These are phyloP conservation scores for Sinocyclocheilus anshuiensis DNA, from an alignment of 2,113 vertebrate species.

Conservation along the genomic window DNA sequence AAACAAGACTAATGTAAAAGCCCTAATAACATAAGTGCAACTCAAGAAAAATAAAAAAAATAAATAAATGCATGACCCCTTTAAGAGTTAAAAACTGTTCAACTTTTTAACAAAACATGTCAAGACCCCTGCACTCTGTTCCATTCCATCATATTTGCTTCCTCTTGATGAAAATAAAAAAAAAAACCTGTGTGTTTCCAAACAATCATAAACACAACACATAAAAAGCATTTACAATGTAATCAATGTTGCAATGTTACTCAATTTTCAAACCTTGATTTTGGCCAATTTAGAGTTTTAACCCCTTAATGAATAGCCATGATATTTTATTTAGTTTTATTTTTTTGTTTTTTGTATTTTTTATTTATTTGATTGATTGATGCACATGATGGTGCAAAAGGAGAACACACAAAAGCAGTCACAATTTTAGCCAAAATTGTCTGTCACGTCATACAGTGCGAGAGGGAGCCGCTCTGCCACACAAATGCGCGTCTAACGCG, in stretches of 20 bases:
- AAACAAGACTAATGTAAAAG: conserved; percentile 34
- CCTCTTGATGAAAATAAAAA: not conserved
- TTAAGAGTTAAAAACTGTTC: not conserved
- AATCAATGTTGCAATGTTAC: not conserved
- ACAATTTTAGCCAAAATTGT: not conserved
- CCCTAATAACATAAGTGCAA: not conserved
- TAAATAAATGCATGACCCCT: not conserved
- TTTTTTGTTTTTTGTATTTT: not conserved
- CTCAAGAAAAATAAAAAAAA: not conserved
- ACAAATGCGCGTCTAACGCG: no score
- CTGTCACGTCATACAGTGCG: no score
- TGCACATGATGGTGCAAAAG: not conserved
- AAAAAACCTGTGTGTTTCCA: not conserved
- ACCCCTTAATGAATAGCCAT: not conserved
- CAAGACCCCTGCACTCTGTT: not conserved
- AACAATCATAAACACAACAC: not conserved
- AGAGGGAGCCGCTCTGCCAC: no score
- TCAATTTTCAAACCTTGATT: not conserved
- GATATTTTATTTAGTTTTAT: not conserved
- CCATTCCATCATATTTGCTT: not conserved
- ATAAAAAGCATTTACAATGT: not conserved
- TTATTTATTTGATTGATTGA: not conserved
- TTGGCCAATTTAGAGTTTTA: not conserved
- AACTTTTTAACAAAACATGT: not conserved
- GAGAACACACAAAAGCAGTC: not conserved